Percentiles rank a stretch among this genome's conserved stretches.
phyloP scores from a whole-genome alignment of 37 sponge, comb jelly and placozoan species.

The Cladorhizidae sp. region DNA sequence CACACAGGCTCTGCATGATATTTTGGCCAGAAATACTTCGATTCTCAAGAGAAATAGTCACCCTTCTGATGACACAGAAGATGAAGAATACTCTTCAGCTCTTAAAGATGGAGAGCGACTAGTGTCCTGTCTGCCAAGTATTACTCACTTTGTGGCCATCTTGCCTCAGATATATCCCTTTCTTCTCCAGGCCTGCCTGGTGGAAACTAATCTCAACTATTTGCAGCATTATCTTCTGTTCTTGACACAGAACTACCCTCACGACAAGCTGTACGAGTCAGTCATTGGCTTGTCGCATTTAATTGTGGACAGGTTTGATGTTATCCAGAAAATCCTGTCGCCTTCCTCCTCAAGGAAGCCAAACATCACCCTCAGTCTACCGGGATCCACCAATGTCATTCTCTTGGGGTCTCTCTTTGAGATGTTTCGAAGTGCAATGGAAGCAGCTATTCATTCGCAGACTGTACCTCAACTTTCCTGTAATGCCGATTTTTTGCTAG shows the following conservation, averaged over 20 bases:
- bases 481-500: slow-evolving; percentile 25
- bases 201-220: slow-evolving; percentile 34
- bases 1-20: slow-evolving; percentile 39
- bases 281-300: slow-evolving; percentile 21
- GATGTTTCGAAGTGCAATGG: slow-evolving; percentile 41
- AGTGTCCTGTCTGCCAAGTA: slow-evolving; percentile 16
- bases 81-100: slow-evolving; percentile 1
- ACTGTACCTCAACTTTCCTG: slow-evolving; percentile 31
- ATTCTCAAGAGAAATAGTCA: not conserved
- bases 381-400: not conserved
- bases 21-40: slow-evolving; percentile 10
- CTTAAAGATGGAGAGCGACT: slow-evolving; percentile 41
- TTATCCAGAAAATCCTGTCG: slow-evolving; percentile 33
- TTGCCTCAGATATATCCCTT: slow-evolving; percentile 30
- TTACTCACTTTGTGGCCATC: slow-evolving; percentile 53
- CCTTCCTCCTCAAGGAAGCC: not conserved
- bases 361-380: not conserved
- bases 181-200: slow-evolving; percentile 42
- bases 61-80: slow-evolving; percentile 39
- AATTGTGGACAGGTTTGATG: slow-evolving; percentile 36
- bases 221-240: slow-evolving; percentile 41
- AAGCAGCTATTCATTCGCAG: slow-evolving; percentile 23
- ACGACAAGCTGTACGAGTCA: slow-evolving; percentile 32
- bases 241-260: slow-evolving; percentile 41
- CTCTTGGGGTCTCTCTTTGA: slow-evolving; percentile 26